Evolutionary conservation across 2,888 invertebrate species (phyloP), one percentile per base, ranked within the genome.

Genomic region (Vesta saturnalis): DNA sequence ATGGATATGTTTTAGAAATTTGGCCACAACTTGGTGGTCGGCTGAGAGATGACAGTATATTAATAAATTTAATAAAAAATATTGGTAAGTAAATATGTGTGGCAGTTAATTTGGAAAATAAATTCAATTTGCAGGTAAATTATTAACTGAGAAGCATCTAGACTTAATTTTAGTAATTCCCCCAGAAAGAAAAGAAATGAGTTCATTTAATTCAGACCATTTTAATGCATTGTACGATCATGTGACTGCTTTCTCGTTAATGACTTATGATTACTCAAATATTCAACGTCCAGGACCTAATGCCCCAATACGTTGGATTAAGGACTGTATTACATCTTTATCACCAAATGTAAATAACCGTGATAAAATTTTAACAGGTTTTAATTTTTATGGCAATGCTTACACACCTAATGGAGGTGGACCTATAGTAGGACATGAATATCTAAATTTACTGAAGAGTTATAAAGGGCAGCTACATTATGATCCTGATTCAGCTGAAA

Each of bases 191-290:
- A 89, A 90, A 65, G 89, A 88, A 72, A 86, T 87, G 52, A 84
- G 85, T 77, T 87, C 92, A 75, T 94, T 96, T 83, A 87, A 87
- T 23, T 85, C 89, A 63, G 86, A 91, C 73, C 91, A 96, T 74
- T 94, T 95, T 82, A 90, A 94, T 77, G 87, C 88, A 55, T 87
- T 97, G 58, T 90, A 91, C 70, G 89, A 92, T 3, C 87, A 91
- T 81, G 89, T 97, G 0, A 91, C 92, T 77, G 94, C 91, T 19
- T 95, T 97, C 80, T 96, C 96, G 30, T 86, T 98, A n/a, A 97
- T 97, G 97, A 97, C 97, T 0, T 98, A 98, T 80, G 97, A 98
- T 82, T 97, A 90, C 83, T 96, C 96, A 1, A 93, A 85, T 81
- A 87, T 92, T 10, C 91, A 93, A 80, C 88, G 92, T 77, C 94